Percentiles rank a stretch among this genome's conserved stretches.
Conservation (phyloP, 2,113 vertebrate species). For the Eretmodus cyanostictus region DNA sequence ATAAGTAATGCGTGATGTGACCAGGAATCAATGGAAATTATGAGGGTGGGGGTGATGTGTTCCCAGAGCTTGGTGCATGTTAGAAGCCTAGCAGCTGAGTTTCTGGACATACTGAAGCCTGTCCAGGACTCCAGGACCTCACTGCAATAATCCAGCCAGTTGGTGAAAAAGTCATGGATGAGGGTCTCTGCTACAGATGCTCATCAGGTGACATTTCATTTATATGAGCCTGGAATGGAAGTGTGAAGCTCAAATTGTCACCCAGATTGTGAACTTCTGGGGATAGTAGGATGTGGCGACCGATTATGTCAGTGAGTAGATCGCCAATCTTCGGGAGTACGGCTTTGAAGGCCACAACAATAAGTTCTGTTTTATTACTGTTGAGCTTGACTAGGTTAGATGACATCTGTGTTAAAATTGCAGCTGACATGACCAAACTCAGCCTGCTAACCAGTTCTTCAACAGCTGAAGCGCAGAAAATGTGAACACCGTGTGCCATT, state of each 20-base stretch:
- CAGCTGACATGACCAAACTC: neutral
- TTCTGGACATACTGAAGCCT: neutral
- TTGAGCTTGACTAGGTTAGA: neutral
- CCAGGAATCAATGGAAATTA: neutral
- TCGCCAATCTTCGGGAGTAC: rapidly evolving
- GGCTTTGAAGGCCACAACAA: neutral
- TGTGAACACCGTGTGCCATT: neutral
- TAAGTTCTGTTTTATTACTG: neutral
- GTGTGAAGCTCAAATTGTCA: neutral
- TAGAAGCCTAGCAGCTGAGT: neutral
- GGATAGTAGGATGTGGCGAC: neutral
- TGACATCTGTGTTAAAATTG: neutral
- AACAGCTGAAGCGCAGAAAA: neutral
- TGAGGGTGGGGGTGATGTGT: neutral
- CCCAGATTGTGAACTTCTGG: neutral
- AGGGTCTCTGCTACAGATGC: neutral
- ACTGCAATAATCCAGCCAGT: neutral
- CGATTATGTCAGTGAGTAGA: neutral
- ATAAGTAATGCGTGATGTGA: neutral
- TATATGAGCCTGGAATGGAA: neutral
- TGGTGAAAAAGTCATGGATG: neutral
- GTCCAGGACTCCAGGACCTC: neutral
- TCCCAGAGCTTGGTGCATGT: neutral
- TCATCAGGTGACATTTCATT: neutral
- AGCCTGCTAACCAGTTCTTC: neutral